Conservation (phyloP, 2,113 vertebrate genomes). For the western clawed frog (Xenopus tropicalis) region DNA sequence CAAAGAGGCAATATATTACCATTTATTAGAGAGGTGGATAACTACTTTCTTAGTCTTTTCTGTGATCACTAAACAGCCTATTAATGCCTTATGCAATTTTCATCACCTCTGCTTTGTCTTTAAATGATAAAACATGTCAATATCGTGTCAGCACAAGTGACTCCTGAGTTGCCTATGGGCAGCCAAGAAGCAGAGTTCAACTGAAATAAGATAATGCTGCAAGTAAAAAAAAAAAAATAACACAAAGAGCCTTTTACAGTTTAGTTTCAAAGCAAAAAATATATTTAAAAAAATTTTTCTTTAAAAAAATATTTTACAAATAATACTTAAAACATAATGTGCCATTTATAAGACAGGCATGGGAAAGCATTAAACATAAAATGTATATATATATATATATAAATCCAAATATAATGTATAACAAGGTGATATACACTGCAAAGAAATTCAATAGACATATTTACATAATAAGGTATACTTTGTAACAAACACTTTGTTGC, state of each 20-base stretch:
- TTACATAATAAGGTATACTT: constrained; percentile 46
- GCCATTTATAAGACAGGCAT: constrained; percentile 44
- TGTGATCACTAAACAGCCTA: constrained; percentile 29
- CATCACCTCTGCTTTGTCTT: constrained; percentile 22
- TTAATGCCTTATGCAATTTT: constrained; percentile 24
- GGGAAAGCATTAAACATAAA: constrained; percentile 45
- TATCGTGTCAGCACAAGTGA: constrained; percentile 14
- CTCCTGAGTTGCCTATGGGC: not conserved
- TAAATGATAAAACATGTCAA: constrained; percentile 18
- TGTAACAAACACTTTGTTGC: constrained; percentile 39
- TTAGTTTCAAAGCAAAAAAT: constrained; percentile 53
- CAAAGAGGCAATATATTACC: constrained; percentile 34
- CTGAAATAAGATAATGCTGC: constrained; percentile 29
- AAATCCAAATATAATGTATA: constrained; percentile 44
- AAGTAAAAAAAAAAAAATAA: constrained; percentile 45
- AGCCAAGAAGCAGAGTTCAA: not conserved
- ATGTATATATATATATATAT: constrained; percentile 22
- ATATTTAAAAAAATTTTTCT: constrained; percentile 48
- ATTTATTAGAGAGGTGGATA: constrained; percentile 34
- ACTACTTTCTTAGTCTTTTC: constrained; percentile 20
- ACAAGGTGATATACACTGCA: constrained; percentile 31
- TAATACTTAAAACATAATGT: constrained; percentile 47
- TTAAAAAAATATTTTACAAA: constrained; percentile 52
- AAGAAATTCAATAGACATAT: constrained; percentile 46
- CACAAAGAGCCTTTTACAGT: constrained; percentile 49